Conservation (phyloP, 2,797 vertebrate genomes). For the Ibycter americanus region DNA sequence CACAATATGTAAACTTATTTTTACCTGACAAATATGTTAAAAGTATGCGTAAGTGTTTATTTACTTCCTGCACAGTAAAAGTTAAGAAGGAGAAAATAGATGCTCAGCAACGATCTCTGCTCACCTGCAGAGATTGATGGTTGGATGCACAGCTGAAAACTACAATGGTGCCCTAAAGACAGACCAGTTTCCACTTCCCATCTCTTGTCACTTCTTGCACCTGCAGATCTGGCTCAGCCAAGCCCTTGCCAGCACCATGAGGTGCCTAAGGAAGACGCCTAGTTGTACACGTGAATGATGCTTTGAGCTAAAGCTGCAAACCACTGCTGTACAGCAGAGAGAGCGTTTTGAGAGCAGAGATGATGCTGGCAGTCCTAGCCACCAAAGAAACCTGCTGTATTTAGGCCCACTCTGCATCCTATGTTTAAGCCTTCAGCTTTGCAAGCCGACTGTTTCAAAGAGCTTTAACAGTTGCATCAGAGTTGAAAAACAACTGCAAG, state of each 20-base stretch:
- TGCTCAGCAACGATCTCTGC: conserved; percentile 44
- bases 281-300: neutral
- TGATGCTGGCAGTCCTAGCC: neutral
- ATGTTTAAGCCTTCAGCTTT: neutral
- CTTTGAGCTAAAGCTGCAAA: neutral
- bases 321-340: neutral
- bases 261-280: neutral
- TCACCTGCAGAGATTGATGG: conserved; percentile 53
- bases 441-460: neutral
- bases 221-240: conserved; percentile 11
- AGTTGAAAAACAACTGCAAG: neutral
- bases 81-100: neutral
- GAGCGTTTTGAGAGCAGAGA: neutral
- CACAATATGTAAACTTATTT: neutral
- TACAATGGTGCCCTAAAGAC: neutral
- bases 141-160: conserved; percentile 27
- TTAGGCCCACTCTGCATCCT: neutral
- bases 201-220: neutral
- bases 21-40: neutral
- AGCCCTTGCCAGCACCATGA: neutral
- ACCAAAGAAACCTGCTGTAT: neutral
- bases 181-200: neutral
- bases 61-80: conserved; percentile 33
- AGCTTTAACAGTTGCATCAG: neutral
- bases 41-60: neutral